Evolutionary conservation across 2,888 invertebrate genomes (phyloP), one percentile per base, ranked within the genome.

Genomic region (Deilephila porcellus): DNA sequence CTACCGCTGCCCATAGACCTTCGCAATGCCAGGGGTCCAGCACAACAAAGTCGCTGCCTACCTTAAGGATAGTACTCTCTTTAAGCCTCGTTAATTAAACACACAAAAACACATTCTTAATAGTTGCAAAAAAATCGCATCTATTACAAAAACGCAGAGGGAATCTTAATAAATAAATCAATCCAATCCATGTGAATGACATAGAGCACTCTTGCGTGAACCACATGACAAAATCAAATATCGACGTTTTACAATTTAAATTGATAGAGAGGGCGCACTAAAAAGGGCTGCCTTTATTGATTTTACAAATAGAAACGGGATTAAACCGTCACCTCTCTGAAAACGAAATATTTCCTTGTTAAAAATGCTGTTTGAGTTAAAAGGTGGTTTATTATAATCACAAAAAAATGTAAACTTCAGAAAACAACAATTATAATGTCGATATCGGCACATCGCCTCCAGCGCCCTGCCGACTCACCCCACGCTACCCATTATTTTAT

Each of bases 351-450:
- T 37, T 62, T 19, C 8, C 63, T 63, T n/a, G 37, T 63, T 67
- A 67, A 67, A 45, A 52, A 25, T 67, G 56, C n/a, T 56, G 45
- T 67, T 52, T 67, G 67, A 67, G 25, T 67, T 52, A 20, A n/a
- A 45, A 25, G 52, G 4, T 25, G 37, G 63, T 34, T 63, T 62
- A 45, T 53, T 63, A 0, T 59, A 71, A 72, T 56, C 56, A 56
- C 71, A 91, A 91, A 91, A 88, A 83, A 90, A 89, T 87, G 91
- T 90, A 92, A 91, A 92, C 85, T 86, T 79, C 80, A 81, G 85
- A 90, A 88, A 93, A 94, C 92, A 94, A 94, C 91, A 93, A 94
- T 94, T 93, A 94, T 91, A 93, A 93, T 91, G 88, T 90, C 90
- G 92, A 93, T 94, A 94, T 91, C 89, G 93, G 89, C 87, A 89